Base-by-base conservation (phyloP, 2,888 invertebrate genomes). In the Amphipoea lucens region DNA sequence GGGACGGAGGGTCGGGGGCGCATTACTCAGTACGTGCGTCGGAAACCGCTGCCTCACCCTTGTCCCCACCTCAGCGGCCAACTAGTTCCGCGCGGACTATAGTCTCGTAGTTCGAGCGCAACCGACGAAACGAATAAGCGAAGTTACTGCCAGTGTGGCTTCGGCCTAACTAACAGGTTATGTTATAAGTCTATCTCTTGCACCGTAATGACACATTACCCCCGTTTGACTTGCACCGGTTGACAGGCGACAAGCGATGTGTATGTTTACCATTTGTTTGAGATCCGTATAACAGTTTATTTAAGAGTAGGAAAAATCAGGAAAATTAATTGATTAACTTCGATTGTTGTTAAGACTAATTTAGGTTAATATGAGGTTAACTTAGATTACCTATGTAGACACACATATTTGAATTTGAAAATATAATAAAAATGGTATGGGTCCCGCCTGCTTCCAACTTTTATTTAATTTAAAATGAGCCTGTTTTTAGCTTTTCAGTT, bases 191-290 rank as follows among this genome's bases (percentile, higher is more conserved):
- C 14, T 75, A 40, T 67, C 67, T 68, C 12, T 74, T 54, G 71
- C 54, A 76, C 74, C 62, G 81, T 85, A 85, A 85, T 85, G 68
- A 81, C 81, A 84, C 20, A 76, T 74, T 77, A 68, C 76, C 76
- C 70, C 29, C 76, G 40, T 74, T 77, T 40, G 40, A 65, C 57
- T 36, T 14, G 51, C 57, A 20, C 60, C 20, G 54, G 45, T 40
- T 74, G 85, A 85, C 76, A 71, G 20, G 74, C 36, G 79, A 69
- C 63, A 60, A 7, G n/a, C 14, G 57, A 57, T 63, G 62, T 65
- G 14, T 65, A 45, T 74, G 45, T 70, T 71, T 82, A 66, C 45
- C 60, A 29, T 65, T 74, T 29, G 29, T 65, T 74, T 29, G 29
- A 67, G 45, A 54, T 67, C n/a, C 48, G 54, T 42, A 0, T 68